phyloP scores from a whole-genome alignment of 37 sponge, comb jelly and placozoan genomes.

The Chondrosia reniformis region DNA sequence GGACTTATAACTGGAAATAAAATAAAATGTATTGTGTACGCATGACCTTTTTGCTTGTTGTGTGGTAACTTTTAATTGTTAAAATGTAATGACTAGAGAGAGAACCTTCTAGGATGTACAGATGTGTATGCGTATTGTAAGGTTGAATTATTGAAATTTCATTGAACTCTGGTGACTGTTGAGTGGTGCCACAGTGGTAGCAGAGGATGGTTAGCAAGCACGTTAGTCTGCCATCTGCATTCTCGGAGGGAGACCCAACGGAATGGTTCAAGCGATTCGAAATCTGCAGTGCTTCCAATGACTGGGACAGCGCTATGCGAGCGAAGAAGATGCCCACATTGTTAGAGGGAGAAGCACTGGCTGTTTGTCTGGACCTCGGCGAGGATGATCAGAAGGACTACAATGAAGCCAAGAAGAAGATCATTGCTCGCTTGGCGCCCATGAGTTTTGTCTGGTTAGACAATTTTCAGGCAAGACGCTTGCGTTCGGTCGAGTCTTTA shows the following conservation, averaged over 20 bases:
- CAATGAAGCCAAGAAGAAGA: not conserved
- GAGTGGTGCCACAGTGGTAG: slow-evolving; percentile 4
- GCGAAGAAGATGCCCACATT: slow-evolving; percentile 23
- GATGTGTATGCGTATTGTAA: no score
- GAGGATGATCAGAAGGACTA: slow-evolving; percentile 17
- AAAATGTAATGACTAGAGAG: no score
- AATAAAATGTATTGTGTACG: no score
- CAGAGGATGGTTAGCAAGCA: slow-evolving; percentile 11
- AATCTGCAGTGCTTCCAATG: slow-evolving; percentile 9
- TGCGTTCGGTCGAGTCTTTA: slow-evolving; percentile 37
- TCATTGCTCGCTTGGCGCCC: slow-evolving; percentile 9
- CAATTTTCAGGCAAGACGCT: slow-evolving; percentile 29
- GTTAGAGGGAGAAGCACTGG: slow-evolving; percentile 20
- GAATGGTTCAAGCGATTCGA: slow-evolving; percentile 22
- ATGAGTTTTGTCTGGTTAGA: slow-evolving; percentile 27
- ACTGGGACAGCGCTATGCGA: slow-evolving; percentile 3
- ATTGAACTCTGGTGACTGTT: slow-evolving; percentile 8
- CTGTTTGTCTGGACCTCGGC: slow-evolving; percentile 12
- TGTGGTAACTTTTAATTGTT: no score
- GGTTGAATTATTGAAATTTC: no score
- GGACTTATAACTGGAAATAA: no score
- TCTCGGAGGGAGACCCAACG: slow-evolving; percentile 12
- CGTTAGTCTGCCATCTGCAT: not conserved
- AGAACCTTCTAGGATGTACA: no score
- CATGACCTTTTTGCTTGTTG: no score